These are phyloP conservation scores for Drosophila sucinea DNA, from an alignment of 1,140 invertebrate genomes.

Conservation along the genomic window DNA sequence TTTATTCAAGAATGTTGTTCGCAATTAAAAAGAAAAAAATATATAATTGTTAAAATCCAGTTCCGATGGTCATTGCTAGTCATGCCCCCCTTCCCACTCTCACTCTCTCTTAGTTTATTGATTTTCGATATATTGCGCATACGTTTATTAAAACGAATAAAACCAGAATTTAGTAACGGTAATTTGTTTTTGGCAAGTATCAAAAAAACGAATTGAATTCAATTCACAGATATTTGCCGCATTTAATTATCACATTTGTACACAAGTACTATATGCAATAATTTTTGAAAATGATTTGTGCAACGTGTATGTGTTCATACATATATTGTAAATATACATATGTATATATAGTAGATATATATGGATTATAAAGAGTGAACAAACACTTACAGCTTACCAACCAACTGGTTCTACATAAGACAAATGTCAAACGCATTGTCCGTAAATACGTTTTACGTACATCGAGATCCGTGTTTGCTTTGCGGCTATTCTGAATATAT, in stretches of 20 bases:
- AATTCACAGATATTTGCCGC: slow-evolving; percentile 17
- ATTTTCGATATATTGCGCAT: slow-evolving; percentile 11
- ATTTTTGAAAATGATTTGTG: slow-evolving; percentile 1
- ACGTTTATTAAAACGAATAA: slow-evolving; percentile 1
- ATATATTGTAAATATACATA: not conserved
- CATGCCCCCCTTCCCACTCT: not conserved
- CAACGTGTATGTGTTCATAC: not conserved
- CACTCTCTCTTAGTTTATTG: slow-evolving; percentile 1
- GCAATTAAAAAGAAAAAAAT: not conserved
- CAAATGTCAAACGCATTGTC: slow-evolving; percentile 3
- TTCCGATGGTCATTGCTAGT: not conserved
- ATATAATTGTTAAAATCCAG: slow-evolving; percentile 2
- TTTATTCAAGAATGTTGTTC: slow-evolving; percentile 1
- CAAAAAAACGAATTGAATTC: slow-evolving; percentile 8
- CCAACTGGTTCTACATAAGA: slow-evolving; percentile 4
- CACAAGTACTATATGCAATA: not conserved
- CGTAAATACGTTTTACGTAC: not conserved
- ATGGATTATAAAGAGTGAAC: not conserved
- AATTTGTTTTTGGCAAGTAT: slow-evolving; percentile 13
- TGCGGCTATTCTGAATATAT: slow-evolving; percentile 10
- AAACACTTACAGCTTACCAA: slow-evolving; percentile 9
- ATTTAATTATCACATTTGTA: slow-evolving; percentile 15
- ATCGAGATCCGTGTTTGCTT: not conserved
- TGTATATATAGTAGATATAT: not conserved
- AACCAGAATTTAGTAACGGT: slow-evolving; percentile 17